phyloP scores from a whole-genome alignment of 2,888 invertebrate species.

The Volucella bombylans region DNA sequence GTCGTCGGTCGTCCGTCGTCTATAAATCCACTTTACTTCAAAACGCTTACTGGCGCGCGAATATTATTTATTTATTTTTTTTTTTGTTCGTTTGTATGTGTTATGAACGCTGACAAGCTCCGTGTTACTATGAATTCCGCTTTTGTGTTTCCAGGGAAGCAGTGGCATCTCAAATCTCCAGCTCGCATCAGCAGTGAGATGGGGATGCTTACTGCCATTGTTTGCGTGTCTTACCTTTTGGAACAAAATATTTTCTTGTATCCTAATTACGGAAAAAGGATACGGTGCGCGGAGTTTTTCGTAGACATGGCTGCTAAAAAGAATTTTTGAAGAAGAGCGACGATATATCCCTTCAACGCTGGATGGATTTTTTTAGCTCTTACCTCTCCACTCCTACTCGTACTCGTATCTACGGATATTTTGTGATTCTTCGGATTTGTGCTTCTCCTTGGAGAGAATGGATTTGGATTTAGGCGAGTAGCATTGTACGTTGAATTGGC shows the following conservation, averaged over 20 bases:
- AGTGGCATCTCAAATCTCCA: constrained; percentile 21
- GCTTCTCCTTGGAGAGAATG: constrained; percentile 20
- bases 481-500: background rate
- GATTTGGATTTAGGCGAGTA: constrained; percentile 7
- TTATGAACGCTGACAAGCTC: constrained; percentile 35
- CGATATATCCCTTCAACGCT: constrained; percentile 51
- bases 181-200: constrained; percentile 3
- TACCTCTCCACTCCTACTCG: background rate
- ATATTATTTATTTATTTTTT: too few relatives aligned
- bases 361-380: constrained; percentile 37
- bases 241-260: constrained; percentile 61
- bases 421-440: constrained; percentile 31
- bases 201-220: constrained; percentile 12
- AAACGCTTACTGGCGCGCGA: too few relatives aligned
- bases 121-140: constrained; percentile 37
- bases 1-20: too few relatives aligned
- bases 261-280: constrained; percentile 65
- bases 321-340: constrained; percentile 34
- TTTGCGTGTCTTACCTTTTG: constrained; percentile 15
- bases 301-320: constrained; percentile 60
- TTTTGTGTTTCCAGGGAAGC: constrained; percentile 38
- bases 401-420: too few relatives aligned
- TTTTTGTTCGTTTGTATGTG: background rate
- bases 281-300: constrained; percentile 3
- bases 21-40: background rate